These are phyloP conservation scores for Tragelaphus strepsiceros DNA, from an alignment of 2,113 vertebrate genomes.

Conservation along the genomic window DNA sequence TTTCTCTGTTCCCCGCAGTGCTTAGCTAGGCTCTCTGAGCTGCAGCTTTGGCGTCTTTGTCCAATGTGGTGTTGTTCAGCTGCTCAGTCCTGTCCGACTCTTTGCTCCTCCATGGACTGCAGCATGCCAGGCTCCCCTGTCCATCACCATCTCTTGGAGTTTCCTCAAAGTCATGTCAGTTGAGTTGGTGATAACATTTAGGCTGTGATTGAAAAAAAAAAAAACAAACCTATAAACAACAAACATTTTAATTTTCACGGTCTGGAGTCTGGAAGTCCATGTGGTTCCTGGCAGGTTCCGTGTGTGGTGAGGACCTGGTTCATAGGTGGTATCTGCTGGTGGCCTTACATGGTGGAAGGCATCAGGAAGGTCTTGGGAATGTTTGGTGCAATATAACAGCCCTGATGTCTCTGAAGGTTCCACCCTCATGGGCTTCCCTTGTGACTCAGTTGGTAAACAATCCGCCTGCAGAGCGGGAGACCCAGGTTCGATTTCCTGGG, in stretches of 20 bases:
- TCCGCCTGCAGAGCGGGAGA: rapidly evolving
- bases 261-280: background rate
- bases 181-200: background rate
- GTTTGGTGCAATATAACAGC: rapidly evolving
- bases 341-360: rapidly evolving
- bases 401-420: rapidly evolving
- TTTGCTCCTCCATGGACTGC: background rate
- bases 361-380: background rate
- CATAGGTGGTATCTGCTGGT: rapidly evolving
- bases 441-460: background rate
- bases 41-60: background rate
- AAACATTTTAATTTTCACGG: background rate
- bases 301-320: background rate
- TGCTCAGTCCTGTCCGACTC: background rate
- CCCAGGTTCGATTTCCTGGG: background rate
- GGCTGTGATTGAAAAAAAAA: background rate
- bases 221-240: rapidly evolving
- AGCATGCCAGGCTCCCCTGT: background rate
- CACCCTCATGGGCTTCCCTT: background rate
- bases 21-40: background rate
- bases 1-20: rapidly evolving
- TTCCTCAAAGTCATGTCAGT: background rate
- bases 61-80: background rate
- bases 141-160: background rate
- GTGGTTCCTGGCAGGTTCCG: rapidly evolving